A percentile compares a stretch with the other conserved stretches of the same genome.
These are phyloP conservation scores for Brenthis hecate DNA, from an alignment of 2,888 invertebrate species.

Conservation along the genomic window DNA sequence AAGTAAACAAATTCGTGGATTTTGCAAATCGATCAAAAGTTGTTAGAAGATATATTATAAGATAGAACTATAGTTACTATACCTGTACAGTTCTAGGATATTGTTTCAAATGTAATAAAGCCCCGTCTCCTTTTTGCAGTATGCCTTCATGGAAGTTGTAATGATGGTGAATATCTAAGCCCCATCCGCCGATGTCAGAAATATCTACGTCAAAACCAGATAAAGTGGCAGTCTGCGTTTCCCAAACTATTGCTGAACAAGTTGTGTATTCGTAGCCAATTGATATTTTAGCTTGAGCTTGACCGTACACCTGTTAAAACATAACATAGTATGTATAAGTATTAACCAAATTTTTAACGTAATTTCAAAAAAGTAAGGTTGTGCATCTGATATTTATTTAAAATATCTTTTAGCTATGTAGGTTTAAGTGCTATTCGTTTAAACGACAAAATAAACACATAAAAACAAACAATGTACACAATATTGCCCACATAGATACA, in stretches of 20 bases:
- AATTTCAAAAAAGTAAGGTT: not conserved
- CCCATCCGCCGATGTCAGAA: constrained; percentile 98
- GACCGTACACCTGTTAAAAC: constrained; percentile 86
- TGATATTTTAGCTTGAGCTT: constrained; percentile 93
- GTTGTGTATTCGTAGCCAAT: constrained; percentile 97
- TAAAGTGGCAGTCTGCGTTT: constrained; percentile 95
- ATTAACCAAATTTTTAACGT: constrained; percentile 42
- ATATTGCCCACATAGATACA: not conserved
- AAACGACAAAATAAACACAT: not conserved
- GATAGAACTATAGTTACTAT: not conserved
- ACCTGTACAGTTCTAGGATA: constrained; percentile 93
- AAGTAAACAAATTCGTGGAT: too few species aligned
- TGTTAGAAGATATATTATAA: not conserved
- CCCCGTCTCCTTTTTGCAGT: constrained; percentile 98
- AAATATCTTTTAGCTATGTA: not conserved
- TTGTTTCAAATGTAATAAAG: constrained; percentile 95
- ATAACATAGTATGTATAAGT: not conserved
- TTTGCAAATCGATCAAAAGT: too few species aligned
- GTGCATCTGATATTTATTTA: too few species aligned
- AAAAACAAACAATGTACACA: not conserved
- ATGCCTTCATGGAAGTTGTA: constrained; percentile 99
- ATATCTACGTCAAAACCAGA: constrained; percentile 98
- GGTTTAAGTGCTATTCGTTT: not conserved
- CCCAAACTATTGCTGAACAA: constrained; percentile 95
- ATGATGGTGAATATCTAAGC: constrained; percentile 98